Conservation (phyloP, 2,888 invertebrate species). For the Tetrapedia diversipes region DNA sequence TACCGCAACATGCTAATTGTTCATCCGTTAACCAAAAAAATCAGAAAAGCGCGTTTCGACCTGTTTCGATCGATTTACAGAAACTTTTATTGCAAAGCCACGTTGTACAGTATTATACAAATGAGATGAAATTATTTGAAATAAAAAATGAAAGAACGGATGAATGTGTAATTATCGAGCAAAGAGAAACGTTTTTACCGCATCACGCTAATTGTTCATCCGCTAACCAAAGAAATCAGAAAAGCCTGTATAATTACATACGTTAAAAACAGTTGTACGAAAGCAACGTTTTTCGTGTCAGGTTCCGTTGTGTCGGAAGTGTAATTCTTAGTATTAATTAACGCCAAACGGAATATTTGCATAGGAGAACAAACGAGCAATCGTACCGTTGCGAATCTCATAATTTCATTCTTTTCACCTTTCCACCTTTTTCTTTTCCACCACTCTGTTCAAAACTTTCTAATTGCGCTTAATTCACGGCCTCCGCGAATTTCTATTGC, state of each 20-base stretch:
- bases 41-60: too few relatives aligned
- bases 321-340: constrained; percentile 1
- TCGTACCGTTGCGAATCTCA: not conserved
- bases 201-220: constrained; percentile 4
- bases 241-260: not conserved
- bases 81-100: not conserved
- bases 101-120: too few relatives aligned
- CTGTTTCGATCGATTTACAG: too few relatives aligned
- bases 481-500: not conserved
- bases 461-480: not conserved
- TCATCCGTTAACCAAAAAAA: too few relatives aligned
- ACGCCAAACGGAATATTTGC: not conserved
- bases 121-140: not conserved
- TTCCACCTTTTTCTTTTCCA: not conserved
- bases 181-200: not conserved
- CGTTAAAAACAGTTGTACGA: constrained; percentile 3
- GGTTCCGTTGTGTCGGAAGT: not conserved
- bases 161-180: too few relatives aligned
- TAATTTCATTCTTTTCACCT: too few relatives aligned
- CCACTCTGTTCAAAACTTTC: not conserved
- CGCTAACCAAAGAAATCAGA: not conserved
- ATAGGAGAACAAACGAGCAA: not conserved
- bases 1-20: too few relatives aligned
- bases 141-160: too few relatives aligned
- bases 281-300: not conserved